Conservation (phyloP, 2,113 vertebrate genomes). For the Cryptotis parvus region DNA sequence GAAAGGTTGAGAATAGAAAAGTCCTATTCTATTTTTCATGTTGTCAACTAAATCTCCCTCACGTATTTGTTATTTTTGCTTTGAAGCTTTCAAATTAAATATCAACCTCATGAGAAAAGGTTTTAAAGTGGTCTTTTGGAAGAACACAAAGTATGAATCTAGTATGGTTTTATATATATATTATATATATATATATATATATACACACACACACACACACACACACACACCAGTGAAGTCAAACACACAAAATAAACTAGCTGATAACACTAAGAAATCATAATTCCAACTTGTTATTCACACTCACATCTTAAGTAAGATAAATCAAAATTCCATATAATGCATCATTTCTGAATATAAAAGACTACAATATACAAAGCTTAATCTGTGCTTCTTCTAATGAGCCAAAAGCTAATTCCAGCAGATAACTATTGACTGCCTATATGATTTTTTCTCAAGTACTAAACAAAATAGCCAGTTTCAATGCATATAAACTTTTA, state of each 20-base stretch:
- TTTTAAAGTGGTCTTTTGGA: slow-evolving; percentile 54
- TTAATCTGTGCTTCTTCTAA: slow-evolving; percentile 72
- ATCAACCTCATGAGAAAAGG: slow-evolving; percentile 37
- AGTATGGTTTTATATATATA: slow-evolving; percentile 61
- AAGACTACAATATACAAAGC: slow-evolving; percentile 33
- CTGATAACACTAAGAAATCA: slow-evolving; percentile 57
- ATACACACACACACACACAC: no score
- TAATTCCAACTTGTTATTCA: slow-evolving; percentile 72
- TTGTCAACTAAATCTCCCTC: slow-evolving; percentile 10
- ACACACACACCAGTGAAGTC: slow-evolving; percentile 62
- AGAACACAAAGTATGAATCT: slow-evolving; percentile 19
- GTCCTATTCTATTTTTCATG: neutral
- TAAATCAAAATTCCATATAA: slow-evolving; percentile 66
- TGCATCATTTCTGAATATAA: slow-evolving; percentile 53
- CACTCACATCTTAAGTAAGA: slow-evolving; percentile 61
- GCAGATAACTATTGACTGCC: slow-evolving; percentile 26
- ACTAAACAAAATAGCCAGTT: slow-evolving; percentile 40
- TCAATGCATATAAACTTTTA: slow-evolving; percentile 46
- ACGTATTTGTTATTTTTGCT: slow-evolving; percentile 45
- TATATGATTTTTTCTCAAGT: slow-evolving; percentile 10
- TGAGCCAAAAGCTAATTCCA: slow-evolving; percentile 67
- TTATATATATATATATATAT: no score
- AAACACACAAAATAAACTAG: slow-evolving; percentile 66
- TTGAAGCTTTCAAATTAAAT: slow-evolving; percentile 19
- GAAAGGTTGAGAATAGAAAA: slow-evolving; percentile 18